These are phyloP conservation scores for Mylabris phalerata DNA, from an alignment of 1,140 invertebrate species.

Conservation along the genomic window DNA sequence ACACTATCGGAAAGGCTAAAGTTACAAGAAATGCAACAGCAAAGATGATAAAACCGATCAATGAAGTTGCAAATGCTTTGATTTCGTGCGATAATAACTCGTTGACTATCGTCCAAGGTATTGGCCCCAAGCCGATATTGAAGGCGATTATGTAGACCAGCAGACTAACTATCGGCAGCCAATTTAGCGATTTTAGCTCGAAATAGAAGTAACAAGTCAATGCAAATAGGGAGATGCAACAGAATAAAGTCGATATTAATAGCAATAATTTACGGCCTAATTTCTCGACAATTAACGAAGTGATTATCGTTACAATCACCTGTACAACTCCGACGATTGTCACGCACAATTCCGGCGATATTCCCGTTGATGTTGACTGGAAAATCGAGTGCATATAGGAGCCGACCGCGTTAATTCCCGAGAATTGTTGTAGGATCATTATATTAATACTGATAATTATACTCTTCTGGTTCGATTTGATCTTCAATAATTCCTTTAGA, in stretches of 20 bases:
- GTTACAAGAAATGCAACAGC: slow-evolving; percentile 69
- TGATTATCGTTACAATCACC: slow-evolving; percentile 56
- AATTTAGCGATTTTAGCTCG: slow-evolving; percentile 25
- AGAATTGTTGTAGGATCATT: slow-evolving; percentile 66
- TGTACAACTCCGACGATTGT: slow-evolving; percentile 73
- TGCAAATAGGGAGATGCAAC: slow-evolving; percentile 36
- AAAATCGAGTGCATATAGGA: slow-evolving; percentile 73
- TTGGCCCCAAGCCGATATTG: slow-evolving; percentile 61
- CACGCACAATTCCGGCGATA: slow-evolving; percentile 55
- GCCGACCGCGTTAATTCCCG: slow-evolving; percentile 75
- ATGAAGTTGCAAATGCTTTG: slow-evolving; percentile 63
- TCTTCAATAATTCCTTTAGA: slow-evolving; percentile 28
- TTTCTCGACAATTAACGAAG: slow-evolving; percentile 65
- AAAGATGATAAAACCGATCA: slow-evolving; percentile 72
- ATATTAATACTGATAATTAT: slow-evolving; percentile 61
- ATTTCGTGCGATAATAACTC: slow-evolving; percentile 73
- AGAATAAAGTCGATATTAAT: slow-evolving; percentile 58
- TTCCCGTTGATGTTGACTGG: slow-evolving; percentile 47
- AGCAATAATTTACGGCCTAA: slow-evolving; percentile 65
- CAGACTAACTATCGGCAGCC: slow-evolving; percentile 34
- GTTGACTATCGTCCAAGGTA: slow-evolving; percentile 77
- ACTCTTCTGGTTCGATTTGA: slow-evolving; percentile 43
- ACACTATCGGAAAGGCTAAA: slow-evolving; percentile 59
- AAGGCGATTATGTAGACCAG: slow-evolving; percentile 29
- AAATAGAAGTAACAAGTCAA: slow-evolving; percentile 37